Base-by-base conservation (phyloP, 2,113 vertebrate genomes). In the Mesoclemmys tuberculata region DNA sequence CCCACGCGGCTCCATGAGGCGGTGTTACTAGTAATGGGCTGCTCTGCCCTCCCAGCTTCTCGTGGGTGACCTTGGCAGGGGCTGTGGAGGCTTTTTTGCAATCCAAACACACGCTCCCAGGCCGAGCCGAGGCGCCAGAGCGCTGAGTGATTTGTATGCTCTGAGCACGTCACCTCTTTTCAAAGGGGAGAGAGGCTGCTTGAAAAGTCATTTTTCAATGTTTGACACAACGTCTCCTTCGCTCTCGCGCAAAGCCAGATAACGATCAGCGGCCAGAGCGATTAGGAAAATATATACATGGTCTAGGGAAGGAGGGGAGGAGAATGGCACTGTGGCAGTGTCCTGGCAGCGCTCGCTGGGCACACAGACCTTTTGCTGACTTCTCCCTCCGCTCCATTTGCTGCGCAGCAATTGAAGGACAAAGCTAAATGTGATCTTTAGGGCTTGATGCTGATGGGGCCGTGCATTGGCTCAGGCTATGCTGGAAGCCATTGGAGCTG, bases 171-270 rank as follows among this genome's bases (percentile, higher is more conserved):
- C 95, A 94, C 96, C 94, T 88, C 93, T 94, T 97, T 97, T 97
- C 97, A 94, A 93, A 87, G 96, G 96, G 96, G 97, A 93, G 93
- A 97, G 96, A 95, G 96, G 93, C 97, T 95, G 97, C 95, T 96
- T 94, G 97, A 97, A 94, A 97, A 97, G 97, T 96, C 96, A 97
- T 98, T 98, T 98, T 97, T 98, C 98, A 98, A 82, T 82, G 74
- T 96, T 98, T 98, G 97, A 98, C 97, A 97, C 96, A 93, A 97
- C 96, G 97, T 97, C 96, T 97, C 97, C 97, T 97, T 97, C 88
- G 84, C 95, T 97, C 94, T 96, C 95, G 95, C 31, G 51, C 14
- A 55, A 96, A 94, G 94, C 94, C 95, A 97, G 98, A 98, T 98
- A 98, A 96, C 95, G 93, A 97, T 98, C 97, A 97, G 97, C 96